Evolutionary conservation across 2,113 vertebrate genomes (phyloP), one percentile per base, ranked within the genome.

Genomic region (Benitochromis conjunctus): DNA sequence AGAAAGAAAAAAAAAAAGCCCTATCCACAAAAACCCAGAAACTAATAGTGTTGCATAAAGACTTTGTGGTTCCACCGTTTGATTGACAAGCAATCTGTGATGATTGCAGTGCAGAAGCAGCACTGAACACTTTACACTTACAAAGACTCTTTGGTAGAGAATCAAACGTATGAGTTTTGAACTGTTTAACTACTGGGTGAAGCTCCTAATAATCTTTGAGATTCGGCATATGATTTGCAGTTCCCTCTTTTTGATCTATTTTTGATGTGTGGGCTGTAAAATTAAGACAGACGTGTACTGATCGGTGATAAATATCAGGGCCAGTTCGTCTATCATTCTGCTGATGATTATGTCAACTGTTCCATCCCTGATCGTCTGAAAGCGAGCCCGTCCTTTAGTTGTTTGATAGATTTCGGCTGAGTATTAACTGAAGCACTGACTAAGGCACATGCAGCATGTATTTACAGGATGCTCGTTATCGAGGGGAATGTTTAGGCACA

Each of bases 401-500:
- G 13, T 80, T 82, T 56, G 19, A 55, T 60, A 54, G 14, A 60
- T 12, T 9, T n/a, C 3, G 16, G 14, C 19, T n/a, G 7, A 4
- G n/a, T 66, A 19, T 69, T 38, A 16, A 34, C 31, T 16, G 18
- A 26, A 74, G 13, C 4, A 53, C 18, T 36, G 4, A 66, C 12
- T 76, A n/a, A 56, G 31, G 13, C n/a, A 51, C 31, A 29, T 16
- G 55, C 14, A 55, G 7, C 7, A 18, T 56, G 51, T 56, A 69
- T 87, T 88, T 62, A 54, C 41, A 41, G 41, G 9, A 12, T 79
- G 21, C 11, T 69, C 4, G 36, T 69, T 79, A 83, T 87, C 64
- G 10, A 18, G 34, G 26, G 58, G 56, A 74, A 64, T 80, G 77
- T 93, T 90, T 81, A 74, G 53, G 78, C 62, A 79, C 66, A 87